Base-by-base conservation (phyloP, 2,888 invertebrate species). In the Ophraella communa region DNA sequence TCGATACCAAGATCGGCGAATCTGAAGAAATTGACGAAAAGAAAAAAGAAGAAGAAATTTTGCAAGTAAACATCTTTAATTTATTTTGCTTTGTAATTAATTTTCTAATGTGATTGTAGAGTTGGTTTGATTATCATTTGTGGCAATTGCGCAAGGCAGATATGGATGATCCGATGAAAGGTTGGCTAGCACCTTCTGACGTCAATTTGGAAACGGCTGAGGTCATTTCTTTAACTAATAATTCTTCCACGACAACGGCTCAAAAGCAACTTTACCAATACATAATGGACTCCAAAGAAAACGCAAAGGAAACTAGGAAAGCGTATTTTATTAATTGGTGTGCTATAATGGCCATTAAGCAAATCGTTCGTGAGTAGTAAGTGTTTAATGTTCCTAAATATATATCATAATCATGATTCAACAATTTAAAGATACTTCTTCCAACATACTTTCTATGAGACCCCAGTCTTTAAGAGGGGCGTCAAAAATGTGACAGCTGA, bases 281-380 rank as follows among this genome's bases (percentile, higher is more conserved):
- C 58, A 5, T 75, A 11, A 44, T 65, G 14, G 60, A 65, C 11
- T 53, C 70, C 17, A 64, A 74, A 21, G 52, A 73, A 11, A 49
- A 65, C 7, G 69, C 69, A 1, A 56, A 68, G n/a, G 30, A 49
- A 17, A 23, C 59, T 10, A 71, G 75, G 45, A 73, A 76, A 55
- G 69, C 69, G 23, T 68, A 74, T 21, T 77, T 79, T 55, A 54
- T 79, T 14, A 79, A 79, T 64, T 76, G 75, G 57, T 79, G 78
- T 20, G 74, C 77, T 1, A 62, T 81, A 14, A 70, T 79, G 64
- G 79, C 80, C 5, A 78, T 82, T 21, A 78, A 80, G 55, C 76
- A 82, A 65, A 79, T 81, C 62, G 73, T 81, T 35, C 78, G 80
- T 69, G 80, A 81, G 65, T 80, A 81, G 80, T 82, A 75, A 77